A percentile compares a stretch with the other conserved stretches of the same genome.
Conservation (phyloP, 1,140 invertebrate genomes). For the Grapholita molesta region DNA sequence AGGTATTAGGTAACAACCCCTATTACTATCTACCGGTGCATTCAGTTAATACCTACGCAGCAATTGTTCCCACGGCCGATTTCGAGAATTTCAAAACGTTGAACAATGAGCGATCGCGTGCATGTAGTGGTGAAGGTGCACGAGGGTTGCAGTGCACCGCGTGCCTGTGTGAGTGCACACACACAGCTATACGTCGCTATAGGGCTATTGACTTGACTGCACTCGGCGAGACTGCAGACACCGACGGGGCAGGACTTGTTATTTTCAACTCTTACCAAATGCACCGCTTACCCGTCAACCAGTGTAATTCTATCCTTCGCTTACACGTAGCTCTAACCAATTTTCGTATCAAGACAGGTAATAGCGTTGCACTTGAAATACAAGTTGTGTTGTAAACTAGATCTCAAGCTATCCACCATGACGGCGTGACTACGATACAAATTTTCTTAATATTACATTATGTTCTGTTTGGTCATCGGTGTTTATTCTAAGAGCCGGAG, state of each 20-base stretch:
- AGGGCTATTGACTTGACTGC: slow-evolving; percentile 25
- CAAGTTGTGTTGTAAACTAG: background rate
- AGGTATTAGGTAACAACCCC: slow-evolving; percentile 14
- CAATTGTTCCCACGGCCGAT: slow-evolving; percentile 61
- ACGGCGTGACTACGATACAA: slow-evolving; percentile 25
- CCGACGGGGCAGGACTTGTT: slow-evolving; percentile 43
- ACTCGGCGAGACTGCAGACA: slow-evolving; percentile 28
- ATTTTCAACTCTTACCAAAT: slow-evolving; percentile 26
- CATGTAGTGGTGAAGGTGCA: slow-evolving; percentile 44
- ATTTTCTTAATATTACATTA: background rate
- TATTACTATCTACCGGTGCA: slow-evolving; percentile 1
- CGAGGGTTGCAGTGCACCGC: slow-evolving; percentile 25
- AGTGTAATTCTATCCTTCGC: background rate
- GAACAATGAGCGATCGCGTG: slow-evolving; percentile 66
- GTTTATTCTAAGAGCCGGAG: slow-evolving; percentile 27
- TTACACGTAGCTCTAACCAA: background rate
- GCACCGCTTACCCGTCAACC: background rate
- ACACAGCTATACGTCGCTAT: background rate
- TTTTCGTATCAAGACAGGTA: background rate
- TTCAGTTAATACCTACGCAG: slow-evolving; percentile 23
- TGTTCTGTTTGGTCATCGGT: slow-evolving; percentile 33
- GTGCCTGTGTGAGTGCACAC: slow-evolving; percentile 33
- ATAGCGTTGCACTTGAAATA: background rate
- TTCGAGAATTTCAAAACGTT: slow-evolving; percentile 71
- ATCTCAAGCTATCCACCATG: background rate